phyloP scores from a whole-genome alignment of 1,140 invertebrate species.

The Tetragonula clypearis region DNA sequence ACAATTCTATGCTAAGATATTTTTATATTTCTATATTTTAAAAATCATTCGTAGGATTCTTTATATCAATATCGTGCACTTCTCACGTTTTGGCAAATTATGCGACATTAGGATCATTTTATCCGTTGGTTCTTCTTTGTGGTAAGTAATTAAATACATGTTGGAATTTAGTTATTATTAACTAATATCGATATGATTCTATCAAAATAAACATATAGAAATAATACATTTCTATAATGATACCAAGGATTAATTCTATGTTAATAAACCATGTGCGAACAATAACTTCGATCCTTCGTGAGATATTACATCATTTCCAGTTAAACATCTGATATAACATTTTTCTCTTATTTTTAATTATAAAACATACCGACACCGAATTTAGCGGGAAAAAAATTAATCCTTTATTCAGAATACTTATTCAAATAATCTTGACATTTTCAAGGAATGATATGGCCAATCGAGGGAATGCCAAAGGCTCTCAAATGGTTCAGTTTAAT shows the following conservation, averaged over 20 bases:
- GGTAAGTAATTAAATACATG: constrained; percentile 82
- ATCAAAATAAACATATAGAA: too few relatives aligned
- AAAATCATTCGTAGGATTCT: constrained; percentile 83
- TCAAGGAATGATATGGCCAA: constrained; percentile 93
- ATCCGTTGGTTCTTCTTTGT: constrained; percentile 91
- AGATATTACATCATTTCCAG: too few relatives aligned
- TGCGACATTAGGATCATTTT: constrained; percentile 92
- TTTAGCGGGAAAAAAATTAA: too few relatives aligned
- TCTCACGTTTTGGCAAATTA: constrained; percentile 92
- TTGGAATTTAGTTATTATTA: not conserved
- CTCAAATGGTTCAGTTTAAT: constrained; percentile 83
- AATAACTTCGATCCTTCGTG: too few relatives aligned
- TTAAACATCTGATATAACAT: too few relatives aligned
- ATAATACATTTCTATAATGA: too few relatives aligned
- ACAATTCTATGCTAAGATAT: not conserved
- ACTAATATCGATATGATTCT: too few relatives aligned
- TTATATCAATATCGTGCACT: constrained; percentile 89
- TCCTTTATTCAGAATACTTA: not conserved
- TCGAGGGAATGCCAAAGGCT: constrained; percentile 88
- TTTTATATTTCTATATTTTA: not conserved
- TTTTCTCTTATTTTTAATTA: not conserved
- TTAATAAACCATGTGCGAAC: too few relatives aligned
- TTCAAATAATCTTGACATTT: not conserved
- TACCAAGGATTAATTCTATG: too few relatives aligned
- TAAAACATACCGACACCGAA: too few relatives aligned